Evolutionary conservation across 2,797 vertebrate genomes (phyloP), one percentile per base, ranked within the genome.

Genomic region (Sebastes baramenuke): DNA sequence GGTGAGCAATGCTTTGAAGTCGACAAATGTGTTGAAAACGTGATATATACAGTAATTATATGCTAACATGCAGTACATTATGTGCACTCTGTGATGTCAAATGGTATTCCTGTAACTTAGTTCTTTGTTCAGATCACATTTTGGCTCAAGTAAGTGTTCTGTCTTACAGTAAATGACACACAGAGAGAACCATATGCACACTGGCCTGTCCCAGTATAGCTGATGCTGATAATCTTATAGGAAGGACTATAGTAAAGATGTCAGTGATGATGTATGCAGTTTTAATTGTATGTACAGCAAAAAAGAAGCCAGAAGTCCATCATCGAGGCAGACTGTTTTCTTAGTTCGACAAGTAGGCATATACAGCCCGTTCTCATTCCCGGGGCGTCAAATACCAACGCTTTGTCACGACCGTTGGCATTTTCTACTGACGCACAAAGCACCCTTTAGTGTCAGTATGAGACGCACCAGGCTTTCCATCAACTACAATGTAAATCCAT

Each of bases 1-100:
- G 29, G 52, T 55, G 62, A 82, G 65, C 54, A 16, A 32, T 29
- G 42, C 65, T 67, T 79, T 81, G 42, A 73, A 49, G 30, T 9
- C 71, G 18, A 29, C 52, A 70, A 30, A 30, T 16, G 32, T 60
- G 49, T 49, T 58, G 25, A 73, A 79, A 75, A 52, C 58, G 34
- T 22, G 10, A 69, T 60, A 22, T 65, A 62, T 27, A 64, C 11
- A 34, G 64, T 20, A 32, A 66, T 62, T 49, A 32, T 8, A 65
- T 11, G 13, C 22, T 22, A 38, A 72, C 55, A 79, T 42, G 27
- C 18, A 25, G 16, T 13, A 6, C 20, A 22, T 66, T n/a, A 27
- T 67, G 56, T 46, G 22, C 67, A 74, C 42, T 62, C 34, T 14
- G 22, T 34, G 24, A 62, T 54, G 52, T 20, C 22, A 59, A 72